Conservation (phyloP, 2,797 vertebrate genomes). For the Austrolebias charrua region DNA sequence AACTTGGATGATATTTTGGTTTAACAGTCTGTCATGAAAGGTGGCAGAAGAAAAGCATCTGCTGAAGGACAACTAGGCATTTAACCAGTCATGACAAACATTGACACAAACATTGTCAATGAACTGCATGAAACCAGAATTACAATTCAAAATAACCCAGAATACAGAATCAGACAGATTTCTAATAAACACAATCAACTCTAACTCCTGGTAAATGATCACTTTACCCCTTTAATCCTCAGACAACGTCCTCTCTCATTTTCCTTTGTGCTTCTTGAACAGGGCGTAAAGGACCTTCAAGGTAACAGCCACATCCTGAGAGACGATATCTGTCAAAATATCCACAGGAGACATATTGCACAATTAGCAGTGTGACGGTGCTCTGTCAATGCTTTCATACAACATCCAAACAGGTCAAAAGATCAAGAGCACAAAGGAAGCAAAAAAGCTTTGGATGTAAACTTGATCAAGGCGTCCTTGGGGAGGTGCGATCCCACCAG, state of each 20-base stretch:
- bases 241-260: not conserved
- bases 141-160: not conserved
- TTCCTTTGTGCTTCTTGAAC: slow-evolving; percentile 83
- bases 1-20: no score
- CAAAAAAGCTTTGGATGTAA: slow-evolving; percentile 36
- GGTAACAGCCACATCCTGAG: slow-evolving; percentile 79
- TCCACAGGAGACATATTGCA: slow-evolving; percentile 35
- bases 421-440: slow-evolving; percentile 43
- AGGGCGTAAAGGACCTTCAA: slow-evolving; percentile 86
- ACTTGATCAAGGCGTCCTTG: slow-evolving; percentile 57
- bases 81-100: not conserved
- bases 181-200: not conserved
- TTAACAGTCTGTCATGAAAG: no score
- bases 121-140: not conserved
- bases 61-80: no score
- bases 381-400: slow-evolving; percentile 39
- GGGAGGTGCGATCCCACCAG: slow-evolving; percentile 35
- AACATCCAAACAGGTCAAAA: slow-evolving; percentile 49
- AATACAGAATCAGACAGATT: not conserved
- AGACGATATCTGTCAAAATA: slow-evolving; percentile 85
- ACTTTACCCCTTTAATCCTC: slow-evolving; percentile 4
- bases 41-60: no score
- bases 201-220: not conserved
- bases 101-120: not conserved
- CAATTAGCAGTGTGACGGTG: slow-evolving; percentile 18